These are phyloP conservation scores for Spheniscus humboldti DNA, from an alignment of 2,797 vertebrate genomes.

Conservation along the genomic window DNA sequence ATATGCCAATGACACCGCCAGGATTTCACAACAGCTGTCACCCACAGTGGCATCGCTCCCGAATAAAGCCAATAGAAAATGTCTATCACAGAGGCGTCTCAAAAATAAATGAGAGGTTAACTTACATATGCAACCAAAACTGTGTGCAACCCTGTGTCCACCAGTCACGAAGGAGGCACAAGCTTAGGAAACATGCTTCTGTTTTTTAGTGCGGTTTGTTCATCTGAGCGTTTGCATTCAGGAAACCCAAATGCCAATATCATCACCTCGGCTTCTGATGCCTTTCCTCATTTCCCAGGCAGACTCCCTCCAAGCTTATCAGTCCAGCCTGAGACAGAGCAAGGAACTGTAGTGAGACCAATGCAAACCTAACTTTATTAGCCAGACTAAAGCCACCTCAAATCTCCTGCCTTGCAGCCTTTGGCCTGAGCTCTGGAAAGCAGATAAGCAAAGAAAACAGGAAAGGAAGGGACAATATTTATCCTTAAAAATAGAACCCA, in stretches of 20 bases:
- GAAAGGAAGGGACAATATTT: neutral
- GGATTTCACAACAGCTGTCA: neutral
- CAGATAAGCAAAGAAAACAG: neutral
- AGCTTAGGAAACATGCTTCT: neutral
- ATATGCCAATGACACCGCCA: neutral
- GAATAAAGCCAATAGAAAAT: neutral
- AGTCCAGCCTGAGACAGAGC: neutral
- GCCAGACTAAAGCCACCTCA: neutral
- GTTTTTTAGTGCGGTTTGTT: neutral
- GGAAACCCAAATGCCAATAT: neutral
- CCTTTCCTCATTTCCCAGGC: neutral
- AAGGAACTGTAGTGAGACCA: neutral
- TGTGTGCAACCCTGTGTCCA: too few species aligned
- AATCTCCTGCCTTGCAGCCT: neutral
- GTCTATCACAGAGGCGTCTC: neutral
- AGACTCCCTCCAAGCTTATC: neutral
- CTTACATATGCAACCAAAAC: neutral
- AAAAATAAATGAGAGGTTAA: neutral
- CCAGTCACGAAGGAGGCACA: neutral
- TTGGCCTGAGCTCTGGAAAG: neutral
- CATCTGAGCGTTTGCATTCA: neutral
- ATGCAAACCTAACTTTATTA: neutral
- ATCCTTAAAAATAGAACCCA: neutral
- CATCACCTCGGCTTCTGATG: neutral
- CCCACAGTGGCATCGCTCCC: neutral